Conservation (phyloP, 92 coral and sea anemone genomes). For the Meandrina meandrites region DNA sequence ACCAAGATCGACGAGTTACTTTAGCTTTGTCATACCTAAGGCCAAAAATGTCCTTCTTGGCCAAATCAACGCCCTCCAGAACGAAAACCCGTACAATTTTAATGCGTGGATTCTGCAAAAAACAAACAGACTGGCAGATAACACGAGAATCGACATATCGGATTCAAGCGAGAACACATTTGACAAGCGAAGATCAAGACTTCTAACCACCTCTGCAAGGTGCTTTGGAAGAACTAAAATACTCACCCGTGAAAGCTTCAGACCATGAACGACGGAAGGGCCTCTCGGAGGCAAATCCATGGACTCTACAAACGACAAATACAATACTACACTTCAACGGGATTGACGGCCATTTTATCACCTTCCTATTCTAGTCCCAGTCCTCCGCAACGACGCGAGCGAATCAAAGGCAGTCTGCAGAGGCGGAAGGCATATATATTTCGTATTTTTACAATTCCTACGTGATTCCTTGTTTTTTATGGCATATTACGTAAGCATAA, state of each 20-base stretch:
- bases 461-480: background rate
- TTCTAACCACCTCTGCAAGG: background rate
- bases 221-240: background rate
- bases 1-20: background rate
- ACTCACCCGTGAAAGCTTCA: constrained; percentile 37
- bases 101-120: constrained; percentile 12
- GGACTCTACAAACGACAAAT: background rate
- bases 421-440: background rate
- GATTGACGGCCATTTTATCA: constrained; percentile 27
- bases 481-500: constrained; percentile 14
- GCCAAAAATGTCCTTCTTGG: constrained; percentile 97
- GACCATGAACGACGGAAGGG: constrained; percentile 32
- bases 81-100: constrained; percentile 75
- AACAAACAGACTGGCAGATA: constrained; percentile 14
- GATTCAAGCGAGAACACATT: background rate
- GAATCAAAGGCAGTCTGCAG: background rate
- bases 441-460: background rate
- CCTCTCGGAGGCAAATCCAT: constrained; percentile 36
- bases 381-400: background rate
- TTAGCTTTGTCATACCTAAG: constrained; percentile 68
- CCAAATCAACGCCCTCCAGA: constrained; percentile 66
- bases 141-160: background rate
- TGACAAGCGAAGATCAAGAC: background rate
- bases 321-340: background rate
- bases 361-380: constrained; percentile 16